These are phyloP conservation scores for Hippoglossus stenolepis DNA, from an alignment of 2,113 vertebrate species.

Conservation along the genomic window DNA sequence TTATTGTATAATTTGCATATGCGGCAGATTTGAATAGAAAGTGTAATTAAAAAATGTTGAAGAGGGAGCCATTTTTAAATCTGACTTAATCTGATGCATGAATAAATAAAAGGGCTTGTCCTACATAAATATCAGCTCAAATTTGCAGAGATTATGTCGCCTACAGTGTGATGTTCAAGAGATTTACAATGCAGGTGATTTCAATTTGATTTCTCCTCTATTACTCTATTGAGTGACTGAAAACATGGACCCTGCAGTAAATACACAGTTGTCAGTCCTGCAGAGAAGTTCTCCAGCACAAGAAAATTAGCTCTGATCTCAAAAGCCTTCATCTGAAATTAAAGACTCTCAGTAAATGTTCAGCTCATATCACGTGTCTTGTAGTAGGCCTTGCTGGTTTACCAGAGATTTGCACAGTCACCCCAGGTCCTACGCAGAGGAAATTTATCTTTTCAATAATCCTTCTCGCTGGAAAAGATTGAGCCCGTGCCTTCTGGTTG, in stretches of 20 bases:
- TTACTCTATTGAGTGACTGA: slow-evolving; percentile 6
- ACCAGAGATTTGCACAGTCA: slow-evolving; percentile 11
- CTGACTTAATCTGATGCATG: slow-evolving; percentile 18
- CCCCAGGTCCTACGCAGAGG: neutral
- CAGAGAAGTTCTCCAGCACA: neutral
- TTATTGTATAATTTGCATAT: neutral
- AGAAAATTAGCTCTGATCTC: neutral
- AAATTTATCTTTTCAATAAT: neutral
- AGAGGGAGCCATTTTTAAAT: slow-evolving; percentile 14
- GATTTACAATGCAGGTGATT: neutral
- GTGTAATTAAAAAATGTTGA: slow-evolving; percentile 26
- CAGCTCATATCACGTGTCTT: neutral
- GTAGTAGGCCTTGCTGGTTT: neutral
- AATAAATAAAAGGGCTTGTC: neutral
- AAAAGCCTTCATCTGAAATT: neutral
- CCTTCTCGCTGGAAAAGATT: neutral
- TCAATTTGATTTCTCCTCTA: neutral
- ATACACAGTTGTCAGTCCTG: neutral
- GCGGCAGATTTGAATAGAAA: slow-evolving; percentile 1
- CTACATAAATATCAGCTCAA: slow-evolving; percentile 42
- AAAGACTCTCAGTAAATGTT: neutral
- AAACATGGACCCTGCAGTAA: neutral
- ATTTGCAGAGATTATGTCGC: slow-evolving; percentile 42
- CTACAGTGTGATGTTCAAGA: neutral
- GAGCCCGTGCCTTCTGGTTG: neutral